phyloP scores from a whole-genome alignment of 2,113 vertebrate genomes.

The Steatornis caripensis region DNA sequence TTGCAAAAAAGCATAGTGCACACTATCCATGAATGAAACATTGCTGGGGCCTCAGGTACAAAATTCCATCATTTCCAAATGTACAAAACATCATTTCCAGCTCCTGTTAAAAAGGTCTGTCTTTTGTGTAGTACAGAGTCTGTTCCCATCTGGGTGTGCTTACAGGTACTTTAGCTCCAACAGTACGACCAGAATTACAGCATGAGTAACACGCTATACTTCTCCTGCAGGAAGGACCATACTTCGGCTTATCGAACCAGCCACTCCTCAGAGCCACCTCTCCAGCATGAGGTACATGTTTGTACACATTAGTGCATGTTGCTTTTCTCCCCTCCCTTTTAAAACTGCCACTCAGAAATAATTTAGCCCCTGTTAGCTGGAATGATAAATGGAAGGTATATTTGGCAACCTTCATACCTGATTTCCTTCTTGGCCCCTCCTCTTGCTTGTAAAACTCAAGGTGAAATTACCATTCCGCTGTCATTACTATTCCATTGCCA shows the following conservation, averaged over 20 bases:
- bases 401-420: constrained; percentile 33
- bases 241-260: constrained; percentile 13
- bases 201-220: neutral
- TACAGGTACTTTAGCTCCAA: neutral
- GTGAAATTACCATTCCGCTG: constrained; percentile 14
- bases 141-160: neutral
- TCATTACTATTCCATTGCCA: neutral
- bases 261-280: constrained; percentile 28
- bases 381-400: constrained; percentile 28
- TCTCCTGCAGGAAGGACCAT: neutral
- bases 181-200: neutral
- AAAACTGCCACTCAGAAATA: constrained; percentile 39
- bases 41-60: neutral
- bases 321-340: constrained; percentile 35
- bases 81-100: no score
- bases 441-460: constrained; percentile 13
- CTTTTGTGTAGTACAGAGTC: neutral
- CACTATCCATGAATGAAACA: neutral
- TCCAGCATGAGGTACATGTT: neutral
- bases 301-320: neutral
- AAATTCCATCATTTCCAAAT: no score
- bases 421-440: constrained; percentile 9
- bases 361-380: neutral
- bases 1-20: neutral
- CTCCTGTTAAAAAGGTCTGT: neutral